Conservation (phyloP, 2,113 vertebrate genomes). For the Bagarius yarrelli region DNA sequence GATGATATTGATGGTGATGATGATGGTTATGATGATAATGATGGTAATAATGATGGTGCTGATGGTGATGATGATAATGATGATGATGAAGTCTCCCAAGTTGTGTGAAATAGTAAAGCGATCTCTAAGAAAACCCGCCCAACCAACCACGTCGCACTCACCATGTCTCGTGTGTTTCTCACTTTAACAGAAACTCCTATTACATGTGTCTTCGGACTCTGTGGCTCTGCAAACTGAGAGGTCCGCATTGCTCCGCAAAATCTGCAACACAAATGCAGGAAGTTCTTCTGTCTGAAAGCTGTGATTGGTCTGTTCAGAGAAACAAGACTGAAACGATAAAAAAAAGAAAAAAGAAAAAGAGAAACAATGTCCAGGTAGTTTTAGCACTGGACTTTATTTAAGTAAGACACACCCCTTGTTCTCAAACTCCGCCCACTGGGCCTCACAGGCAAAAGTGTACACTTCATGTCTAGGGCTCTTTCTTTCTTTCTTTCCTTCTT, state of each 20-base stretch:
- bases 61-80: no score
- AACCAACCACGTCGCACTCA: conserved; percentile 74
- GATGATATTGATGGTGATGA: background rate
- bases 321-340: background rate
- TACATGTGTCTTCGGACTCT: conserved; percentile 55
- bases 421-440: background rate
- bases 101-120: conserved; percentile 70
- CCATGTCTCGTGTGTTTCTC: conserved; percentile 67
- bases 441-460: background rate
- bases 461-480: background rate
- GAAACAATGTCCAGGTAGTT: no score
- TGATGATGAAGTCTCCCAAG: conserved; percentile 39
- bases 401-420: background rate
- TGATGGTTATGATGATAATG: background rate
- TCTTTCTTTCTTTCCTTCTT: conserved; percentile 34
- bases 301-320: background rate
- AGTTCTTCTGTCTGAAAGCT: background rate
- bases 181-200: conserved; percentile 57
- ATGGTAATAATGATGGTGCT: background rate
- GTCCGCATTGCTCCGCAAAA: conserved; percentile 38
- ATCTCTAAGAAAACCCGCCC: conserved; percentile 66
- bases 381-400: background rate
- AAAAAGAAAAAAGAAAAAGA: no score
- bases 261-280: background rate
- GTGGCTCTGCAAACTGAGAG: conserved; percentile 52